Evolutionary conservation across 2,888 invertebrate genomes (phyloP).

Genomic region (Lucinisca nassula): DNA sequence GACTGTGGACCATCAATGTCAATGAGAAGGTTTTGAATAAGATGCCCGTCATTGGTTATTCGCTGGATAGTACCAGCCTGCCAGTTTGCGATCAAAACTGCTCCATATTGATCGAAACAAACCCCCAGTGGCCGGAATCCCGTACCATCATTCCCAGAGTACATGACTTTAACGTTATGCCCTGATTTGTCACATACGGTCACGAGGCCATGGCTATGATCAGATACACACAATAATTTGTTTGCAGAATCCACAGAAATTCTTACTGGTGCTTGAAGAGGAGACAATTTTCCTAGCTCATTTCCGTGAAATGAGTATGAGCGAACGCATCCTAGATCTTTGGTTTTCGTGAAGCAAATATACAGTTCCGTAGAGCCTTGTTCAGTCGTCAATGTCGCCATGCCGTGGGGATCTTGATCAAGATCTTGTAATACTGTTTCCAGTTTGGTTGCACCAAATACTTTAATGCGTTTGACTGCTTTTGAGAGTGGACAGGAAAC

Average conservation of each 20-base stretch:
- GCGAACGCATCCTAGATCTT: conserved; percentile 41
- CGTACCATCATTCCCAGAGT: conserved; percentile 31
- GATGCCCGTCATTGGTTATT: conserved; percentile 40
- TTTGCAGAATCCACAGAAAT: conserved; percentile 25
- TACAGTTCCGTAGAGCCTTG: conserved; percentile 38
- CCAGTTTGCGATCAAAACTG: conserved; percentile 61
- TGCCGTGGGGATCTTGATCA: conserved; percentile 45
- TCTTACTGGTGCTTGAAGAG: conserved; percentile 46
- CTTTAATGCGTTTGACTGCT: conserved; percentile 33
- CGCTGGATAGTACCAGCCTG: conserved; percentile 19
- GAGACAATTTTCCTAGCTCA: conserved; percentile 31
- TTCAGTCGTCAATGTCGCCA: conserved; percentile 9
- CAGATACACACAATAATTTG: conserved; percentile 40
- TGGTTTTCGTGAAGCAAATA: conserved; percentile 45
- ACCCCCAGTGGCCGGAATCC: conserved; percentile 59
- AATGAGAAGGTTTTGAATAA: conserved; percentile 20
- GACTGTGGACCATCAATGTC: conserved; percentile 56
- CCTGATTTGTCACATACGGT: conserved; percentile 43
- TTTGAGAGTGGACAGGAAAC: conserved; percentile 51
- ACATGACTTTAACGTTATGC: conserved; percentile 30
- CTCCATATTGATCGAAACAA: conserved; percentile 52
- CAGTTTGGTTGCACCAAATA: background rate
- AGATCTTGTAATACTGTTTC: conserved; percentile 23
- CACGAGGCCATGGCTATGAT: conserved; percentile 52
- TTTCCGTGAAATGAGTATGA: conserved; percentile 33